phyloP scores from a whole-genome alignment of 2,113 vertebrate species.

The Aspiorhynchus laticeps region DNA sequence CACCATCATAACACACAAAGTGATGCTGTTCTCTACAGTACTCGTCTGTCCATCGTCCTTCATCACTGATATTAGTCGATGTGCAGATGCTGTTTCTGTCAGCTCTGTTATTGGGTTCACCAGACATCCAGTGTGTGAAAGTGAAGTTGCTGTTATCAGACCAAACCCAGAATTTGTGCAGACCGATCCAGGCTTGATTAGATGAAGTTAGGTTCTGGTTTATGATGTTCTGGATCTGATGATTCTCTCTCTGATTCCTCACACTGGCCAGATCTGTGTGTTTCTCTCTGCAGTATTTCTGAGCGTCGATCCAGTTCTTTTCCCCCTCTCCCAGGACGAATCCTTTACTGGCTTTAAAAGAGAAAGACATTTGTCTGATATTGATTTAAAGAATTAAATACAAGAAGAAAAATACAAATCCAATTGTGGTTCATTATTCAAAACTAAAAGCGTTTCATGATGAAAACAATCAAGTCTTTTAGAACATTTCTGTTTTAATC shows the following conservation, averaged over 20 bases:
- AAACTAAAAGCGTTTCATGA: too few relatives aligned
- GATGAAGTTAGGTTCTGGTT: accelerated
- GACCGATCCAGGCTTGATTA: background rate
- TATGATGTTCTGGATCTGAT: accelerated
- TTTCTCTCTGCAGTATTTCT: background rate
- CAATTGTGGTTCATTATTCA: too few relatives aligned
- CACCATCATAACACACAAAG: slow-evolving; percentile 7
- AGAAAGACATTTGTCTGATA: background rate
- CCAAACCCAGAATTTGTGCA: slow-evolving; percentile 13
- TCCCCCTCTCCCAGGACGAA: accelerated
- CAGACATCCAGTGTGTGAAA: accelerated
- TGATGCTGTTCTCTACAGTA: accelerated
- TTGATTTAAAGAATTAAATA: background rate
- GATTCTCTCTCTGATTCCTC: background rate
- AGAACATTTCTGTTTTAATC: too few relatives aligned
- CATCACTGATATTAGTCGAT: accelerated
- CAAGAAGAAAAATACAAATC: background rate
- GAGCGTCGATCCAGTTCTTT: background rate
- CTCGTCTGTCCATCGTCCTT: background rate
- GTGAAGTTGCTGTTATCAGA: slow-evolving; percentile 13
- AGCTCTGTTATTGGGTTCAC: accelerated
- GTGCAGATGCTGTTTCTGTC: background rate
- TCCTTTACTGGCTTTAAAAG: background rate
- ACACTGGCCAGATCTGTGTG: background rate
- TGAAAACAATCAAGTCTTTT: background rate